phyloP scores from a whole-genome alignment of 1,140 invertebrate genomes.

The Aradophagus sp. region DNA sequence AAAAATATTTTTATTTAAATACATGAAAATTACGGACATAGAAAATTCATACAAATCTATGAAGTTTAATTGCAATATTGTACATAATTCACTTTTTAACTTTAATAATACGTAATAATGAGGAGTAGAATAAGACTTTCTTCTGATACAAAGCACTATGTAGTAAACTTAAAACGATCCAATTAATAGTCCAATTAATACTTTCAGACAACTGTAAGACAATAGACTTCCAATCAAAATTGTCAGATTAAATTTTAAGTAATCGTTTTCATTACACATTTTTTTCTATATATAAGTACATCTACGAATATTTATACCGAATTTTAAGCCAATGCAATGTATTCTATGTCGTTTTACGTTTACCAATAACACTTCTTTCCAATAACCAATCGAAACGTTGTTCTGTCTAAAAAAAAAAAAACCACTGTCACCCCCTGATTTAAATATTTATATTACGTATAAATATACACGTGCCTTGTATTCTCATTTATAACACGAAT shows the following conservation, averaged over 20 bases:
- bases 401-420: slow-evolving; percentile 16
- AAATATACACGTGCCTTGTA: too few species aligned
- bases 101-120: slow-evolving; percentile 47
- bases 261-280: too few species aligned
- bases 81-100: slow-evolving; percentile 47
- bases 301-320: too few species aligned
- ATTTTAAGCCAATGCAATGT: too few species aligned
- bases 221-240: not conserved
- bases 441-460: slow-evolving; percentile 26
- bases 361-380: too few species aligned
- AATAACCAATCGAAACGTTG: too few species aligned
- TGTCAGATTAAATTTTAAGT: too few species aligned
- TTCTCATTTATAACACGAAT: slow-evolving; percentile 14
- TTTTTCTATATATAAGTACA: too few species aligned
- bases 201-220: not conserved
- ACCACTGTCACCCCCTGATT: slow-evolving; percentile 3
- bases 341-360: too few species aligned
- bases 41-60: slow-evolving; percentile 55
- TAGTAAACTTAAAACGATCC: slow-evolving; percentile 44
- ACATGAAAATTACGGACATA: slow-evolving; percentile 50
- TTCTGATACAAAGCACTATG: slow-evolving; percentile 30
- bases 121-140: slow-evolving; percentile 36
- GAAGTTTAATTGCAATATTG: slow-evolving; percentile 53
- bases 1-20: slow-evolving; percentile 49
- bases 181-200: slow-evolving; percentile 4